Evolutionary conservation across 2,888 invertebrate species (phyloP).

Genomic region (Troglohyphantes excavatus): DNA sequence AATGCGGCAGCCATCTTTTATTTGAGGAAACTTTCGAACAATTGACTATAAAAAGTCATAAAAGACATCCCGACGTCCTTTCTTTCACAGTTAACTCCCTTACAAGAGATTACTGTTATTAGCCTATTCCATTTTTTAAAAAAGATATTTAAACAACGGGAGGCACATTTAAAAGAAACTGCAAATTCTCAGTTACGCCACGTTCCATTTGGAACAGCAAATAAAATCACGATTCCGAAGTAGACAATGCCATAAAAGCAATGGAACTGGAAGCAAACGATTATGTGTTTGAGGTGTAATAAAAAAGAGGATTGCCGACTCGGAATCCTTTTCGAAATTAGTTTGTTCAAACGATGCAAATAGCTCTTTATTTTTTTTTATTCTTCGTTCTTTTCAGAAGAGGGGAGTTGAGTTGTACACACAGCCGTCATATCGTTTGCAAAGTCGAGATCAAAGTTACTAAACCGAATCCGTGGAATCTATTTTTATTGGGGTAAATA

Average conservation of each 20-base stretch:
- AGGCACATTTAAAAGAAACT: background rate
- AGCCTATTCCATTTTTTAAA: background rate
- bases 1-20: no score
- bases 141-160: background rate
- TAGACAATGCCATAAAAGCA: background rate
- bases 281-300: background rate
- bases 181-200: background rate
- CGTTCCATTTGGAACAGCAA: background rate
- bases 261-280: slow-evolving; percentile 4
- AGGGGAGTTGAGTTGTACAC: background rate
- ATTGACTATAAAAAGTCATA: background rate
- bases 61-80: background rate
- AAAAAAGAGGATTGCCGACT: background rate
- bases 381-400: background rate
- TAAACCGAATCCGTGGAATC: background rate
- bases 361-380: background rate
- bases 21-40: background rate
- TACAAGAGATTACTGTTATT: background rate
- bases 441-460: slow-evolving; percentile 20
- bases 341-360: background rate
- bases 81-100: background rate
- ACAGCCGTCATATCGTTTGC: slow-evolving; percentile 11
- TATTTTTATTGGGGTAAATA: slow-evolving; percentile 17
- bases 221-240: background rate
- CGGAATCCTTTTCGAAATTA: background rate